Conservation (phyloP, 23 tunicate species). For the Halocynthia aurantium region DNA sequence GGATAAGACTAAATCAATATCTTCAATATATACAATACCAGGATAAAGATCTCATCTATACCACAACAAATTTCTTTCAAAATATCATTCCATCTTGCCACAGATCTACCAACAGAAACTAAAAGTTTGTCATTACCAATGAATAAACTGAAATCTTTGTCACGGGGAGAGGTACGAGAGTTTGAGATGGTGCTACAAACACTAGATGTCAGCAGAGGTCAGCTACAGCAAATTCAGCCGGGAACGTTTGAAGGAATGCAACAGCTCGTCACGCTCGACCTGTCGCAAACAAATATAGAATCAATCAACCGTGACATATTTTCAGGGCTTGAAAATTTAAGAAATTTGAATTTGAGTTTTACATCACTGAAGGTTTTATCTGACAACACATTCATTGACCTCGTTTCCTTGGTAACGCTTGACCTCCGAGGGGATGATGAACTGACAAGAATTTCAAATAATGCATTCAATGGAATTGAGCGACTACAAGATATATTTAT, state of each 20-base stretch:
- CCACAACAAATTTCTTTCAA: no score
- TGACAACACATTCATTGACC: constrained; percentile 1
- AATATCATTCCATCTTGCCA: background rate
- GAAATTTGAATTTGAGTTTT: background rate
- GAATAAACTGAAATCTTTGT: background rate
- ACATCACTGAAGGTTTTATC: background rate
- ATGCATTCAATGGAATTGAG: constrained; percentile 13
- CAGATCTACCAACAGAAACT: background rate
- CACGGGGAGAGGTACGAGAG: background rate
- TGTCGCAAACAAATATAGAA: constrained; percentile 5
- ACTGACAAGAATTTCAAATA: background rate
- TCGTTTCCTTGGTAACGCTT: constrained; percentile 1
- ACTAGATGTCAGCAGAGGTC: constrained; percentile 2
- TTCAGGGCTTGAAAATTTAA: constrained; percentile 14
- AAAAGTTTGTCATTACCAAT: background rate
- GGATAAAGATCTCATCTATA: no score
- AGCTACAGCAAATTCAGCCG: background rate
- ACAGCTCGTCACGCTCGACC: constrained; percentile 16
- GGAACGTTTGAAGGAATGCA: background rate
- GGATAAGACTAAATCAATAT: no score
- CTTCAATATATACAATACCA: no score
- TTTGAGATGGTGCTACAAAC: background rate
- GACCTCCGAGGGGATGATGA: constrained; percentile 8
- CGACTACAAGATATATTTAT: constrained; percentile 7
- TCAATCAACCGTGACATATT: background rate